Base-by-base conservation (phyloP, 2,888 invertebrate species). In the Euzophera pinguis region DNA sequence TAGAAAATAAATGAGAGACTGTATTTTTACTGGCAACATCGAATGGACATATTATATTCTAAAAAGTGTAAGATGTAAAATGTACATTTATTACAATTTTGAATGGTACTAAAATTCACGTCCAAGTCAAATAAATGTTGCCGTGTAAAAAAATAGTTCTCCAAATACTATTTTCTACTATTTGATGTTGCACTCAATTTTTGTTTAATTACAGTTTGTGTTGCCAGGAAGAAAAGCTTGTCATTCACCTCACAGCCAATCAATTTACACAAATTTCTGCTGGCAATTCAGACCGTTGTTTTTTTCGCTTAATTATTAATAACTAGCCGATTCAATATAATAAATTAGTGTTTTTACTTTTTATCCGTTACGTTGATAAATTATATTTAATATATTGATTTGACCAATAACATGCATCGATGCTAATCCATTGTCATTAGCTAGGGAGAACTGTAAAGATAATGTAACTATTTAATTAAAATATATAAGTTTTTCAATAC, bases 401-500 rank as follows among this genome's bases (percentile, higher is more conserved):
- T 81, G 88, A 86, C 85, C 83, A 85, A 85, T 83, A 82, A 79
- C 83, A 83, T 83, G 86, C 85, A 85, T 86, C 86, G 86, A 83
- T 78, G 82, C 81, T 83, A 76, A 78, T 78, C 73, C 70, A 74
- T 71, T 71, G 84, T 86, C 85, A 85, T 79, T 86, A 87, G 89
- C 86, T 86, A 87, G 86, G 86, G 78, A 84, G 76, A 81, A 87
- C 84, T 88, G 89, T 90, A 89, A 88, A 90, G 84, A 87, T 73
- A 87, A 84, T 88, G 81, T 89, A 89, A 89, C 87, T 89, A 90
- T 90, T 88, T 88, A 90, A 89, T 85, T 86, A 83, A 88, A 89
- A 86, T 85, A 81, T 88, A 87, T 89, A 90, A 88, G 87, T 86
- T 90, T 89, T 87, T 79, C 82, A 85, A 81, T 75, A 72, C 59